Evolutionary conservation across 2,888 invertebrate genomes (phyloP).

Genomic region (Chalcosyrphus nemorum): DNA sequence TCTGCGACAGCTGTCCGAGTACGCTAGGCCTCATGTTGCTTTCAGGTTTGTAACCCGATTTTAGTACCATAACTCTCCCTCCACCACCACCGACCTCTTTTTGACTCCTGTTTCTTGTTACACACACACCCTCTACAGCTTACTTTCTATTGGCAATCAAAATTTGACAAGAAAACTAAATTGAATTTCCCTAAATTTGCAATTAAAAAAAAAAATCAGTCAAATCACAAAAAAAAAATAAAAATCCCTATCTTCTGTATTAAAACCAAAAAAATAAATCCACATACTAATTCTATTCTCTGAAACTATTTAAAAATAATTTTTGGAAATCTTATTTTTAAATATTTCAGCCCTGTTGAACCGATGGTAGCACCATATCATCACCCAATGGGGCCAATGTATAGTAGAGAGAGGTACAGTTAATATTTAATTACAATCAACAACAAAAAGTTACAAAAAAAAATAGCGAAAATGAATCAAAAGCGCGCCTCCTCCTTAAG

Average conservation of each 20-base stretch:
- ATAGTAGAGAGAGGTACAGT: conserved; percentile 83
- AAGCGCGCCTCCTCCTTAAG: conserved; percentile 49
- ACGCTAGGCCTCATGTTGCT: conserved; percentile 95
- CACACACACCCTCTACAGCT: conserved; percentile 66
- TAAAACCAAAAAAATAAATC: conserved; percentile 20
- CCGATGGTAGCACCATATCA: conserved; percentile 83
- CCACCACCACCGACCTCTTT: conserved; percentile 32
- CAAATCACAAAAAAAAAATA: too few relatives aligned
- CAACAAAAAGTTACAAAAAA: conserved; percentile 31
- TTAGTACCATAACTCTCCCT: not conserved
- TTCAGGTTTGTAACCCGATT: conserved; percentile 84
- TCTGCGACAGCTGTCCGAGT: conserved; percentile 94
- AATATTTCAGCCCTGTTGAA: conserved; percentile 83
- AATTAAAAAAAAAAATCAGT: too few relatives aligned
- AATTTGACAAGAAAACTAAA: conserved; percentile 46
- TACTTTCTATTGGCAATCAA: conserved; percentile 68
- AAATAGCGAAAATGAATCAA: conserved; percentile 30
- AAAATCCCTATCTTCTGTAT: conserved; percentile 28
- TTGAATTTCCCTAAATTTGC: not conserved
- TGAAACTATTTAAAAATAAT: conserved; percentile 73
- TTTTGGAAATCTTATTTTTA: conserved; percentile 75
- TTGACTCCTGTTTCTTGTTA: conserved; percentile 63
- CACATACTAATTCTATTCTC: conserved; percentile 61
- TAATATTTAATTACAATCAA: conserved; percentile 72
- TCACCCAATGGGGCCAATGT: conserved; percentile 83